Evolutionary conservation across 2,888 invertebrate species (phyloP), one percentile per base, ranked within the genome.

Genomic region (Meganola albula): DNA sequence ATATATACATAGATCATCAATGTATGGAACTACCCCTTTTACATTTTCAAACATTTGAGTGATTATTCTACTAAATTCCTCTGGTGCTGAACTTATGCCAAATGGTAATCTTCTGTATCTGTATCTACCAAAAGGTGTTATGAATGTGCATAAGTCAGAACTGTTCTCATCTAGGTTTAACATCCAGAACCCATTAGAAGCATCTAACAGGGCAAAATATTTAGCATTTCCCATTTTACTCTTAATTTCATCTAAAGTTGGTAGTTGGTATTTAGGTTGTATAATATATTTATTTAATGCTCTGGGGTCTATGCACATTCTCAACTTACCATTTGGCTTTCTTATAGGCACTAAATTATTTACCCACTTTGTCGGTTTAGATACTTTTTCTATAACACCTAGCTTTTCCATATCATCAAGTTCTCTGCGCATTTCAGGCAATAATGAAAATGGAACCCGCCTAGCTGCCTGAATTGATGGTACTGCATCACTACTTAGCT

Each of bases 1-100:
- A 16, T 24, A 24, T n/a, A 33, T 12, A 27, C 24, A 27, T 7
- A 27, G 3, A 18, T 33, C 33, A 18, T 33, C 33, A 7, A 27
- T 7, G 5, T 27, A 33, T 10, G 18, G 12, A 4, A 24, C 13
- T 3, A 27, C 27, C 8, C 28, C 34, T 8, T 20, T 14, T n/a
- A 22, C n/a, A 23, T 31, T 24, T 24, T 2, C n/a, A 24, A 31
- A 24, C n/a, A n/a, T n/a, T n/a, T n/a, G n/a, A n/a, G n/a, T n/a
- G n/a, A n/a, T n/a, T n/a, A n/a, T n/a, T n/a, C n/a, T n/a, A n/a
- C n/a, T n/a, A n/a, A n/a, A n/a, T n/a, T n/a, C n/a, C n/a, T n/a
- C n/a, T n/a, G n/a, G n/a, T n/a, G n/a, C n/a, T n/a, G n/a, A n/a
- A n/a, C n/a, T n/a, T n/a, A n/a, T n/a, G n/a, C n/a, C n/a, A n/a